Evolutionary conservation across 2,113 vertebrate genomes (phyloP), one percentile per base, ranked within the genome.

Genomic region (Myrmophylax atrothorax): DNA sequence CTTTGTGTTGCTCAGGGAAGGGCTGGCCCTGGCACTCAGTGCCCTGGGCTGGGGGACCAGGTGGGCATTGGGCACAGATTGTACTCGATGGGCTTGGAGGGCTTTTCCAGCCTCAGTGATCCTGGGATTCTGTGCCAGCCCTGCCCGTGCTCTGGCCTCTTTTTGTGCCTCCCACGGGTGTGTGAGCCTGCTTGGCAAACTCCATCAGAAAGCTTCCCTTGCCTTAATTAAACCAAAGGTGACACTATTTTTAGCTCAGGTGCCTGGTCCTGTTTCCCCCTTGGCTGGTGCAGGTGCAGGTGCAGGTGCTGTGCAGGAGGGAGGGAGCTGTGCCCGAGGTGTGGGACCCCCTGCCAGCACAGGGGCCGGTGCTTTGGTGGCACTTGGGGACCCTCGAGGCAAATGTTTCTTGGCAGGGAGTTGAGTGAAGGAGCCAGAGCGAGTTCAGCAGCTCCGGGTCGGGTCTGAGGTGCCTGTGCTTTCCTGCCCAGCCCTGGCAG

Each of bases 201-300:
- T 7, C 10, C 0, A 1, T 1, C 2, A 0, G 3, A 14, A 26
- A 58, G 33, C 55, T 25, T 22, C 38, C 10, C 22, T 50, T 23
- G n/a, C 28, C 42, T 35, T 7, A 8, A 23, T 50, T 38, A 22
- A 40, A 2, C 0, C 15, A 28, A 59, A 53, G 26, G n/a, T 49
- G 52, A 13, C 17, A 11, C 26, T 64, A 12, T 26, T 89, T 77
- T 50, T 58, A 50, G 81, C 85, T 91, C 9, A 86, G 56, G 6
- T 15, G 55, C 53, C 77, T 59, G 62, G 14, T 84, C 28, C 26
- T 8, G 44, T 64, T 82, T 24, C 14, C 44, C 20, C 0, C 92
- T 84, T 24, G 50, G 63, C 52, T 31, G 23, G 59, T 50, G 14
- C 53, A 12, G 3, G 6, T 50, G 14, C 53, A 12, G 3, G 6